Base-by-base conservation (phyloP, 2,888 invertebrate genomes). In the Synanthedon vespiformis region DNA sequence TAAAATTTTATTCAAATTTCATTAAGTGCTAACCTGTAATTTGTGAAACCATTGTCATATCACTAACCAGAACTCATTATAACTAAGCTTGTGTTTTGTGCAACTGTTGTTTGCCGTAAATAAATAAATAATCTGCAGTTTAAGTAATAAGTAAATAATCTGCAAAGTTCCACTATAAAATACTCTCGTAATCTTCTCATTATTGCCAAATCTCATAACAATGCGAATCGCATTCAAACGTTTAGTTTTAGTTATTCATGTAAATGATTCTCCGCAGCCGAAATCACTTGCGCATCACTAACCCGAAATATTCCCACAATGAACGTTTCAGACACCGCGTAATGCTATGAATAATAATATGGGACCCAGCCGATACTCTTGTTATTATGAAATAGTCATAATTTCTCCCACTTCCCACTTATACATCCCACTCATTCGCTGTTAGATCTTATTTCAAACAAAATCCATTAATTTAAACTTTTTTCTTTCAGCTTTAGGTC, bases 401-500 rank as follows among this genome's bases (percentile, higher is more conserved):
- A 13, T 8, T 44, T 44, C 13, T 2, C 8, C n/a, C n/a, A 27
- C 27, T 27, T 27, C 27, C 8, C 27, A 27, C 27, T 27, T 27
- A 27, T 34, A 34, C 8, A 10, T 34, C 34, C 22, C 5, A 22
- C 22, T 34, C 34, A 34, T 34, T 34, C 8, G 10, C 22, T 34
- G 34, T 34, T 34, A 34, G 1, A 34, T 10, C 34, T 34, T 10
- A 6, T 34, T 34, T 10, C 8, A 34, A 34, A 8, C 34, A 34
- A 34, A 34, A 10, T 10, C 34, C 10, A 34, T 10, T 10, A 34
- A 34, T 34, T 10, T 8, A 34, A 34, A 10, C 34, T 34, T 58
- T 68, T 67, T 80, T 89, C 87, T 90, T 89, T 65, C 90, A 91
- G 92, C 90, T 56, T 77, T 90, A 75, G 92, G 92, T 77, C 90